Evolutionary conservation across 1,140 invertebrate genomes (phyloP).

Genomic region (Neodiprion fabricii): DNA sequence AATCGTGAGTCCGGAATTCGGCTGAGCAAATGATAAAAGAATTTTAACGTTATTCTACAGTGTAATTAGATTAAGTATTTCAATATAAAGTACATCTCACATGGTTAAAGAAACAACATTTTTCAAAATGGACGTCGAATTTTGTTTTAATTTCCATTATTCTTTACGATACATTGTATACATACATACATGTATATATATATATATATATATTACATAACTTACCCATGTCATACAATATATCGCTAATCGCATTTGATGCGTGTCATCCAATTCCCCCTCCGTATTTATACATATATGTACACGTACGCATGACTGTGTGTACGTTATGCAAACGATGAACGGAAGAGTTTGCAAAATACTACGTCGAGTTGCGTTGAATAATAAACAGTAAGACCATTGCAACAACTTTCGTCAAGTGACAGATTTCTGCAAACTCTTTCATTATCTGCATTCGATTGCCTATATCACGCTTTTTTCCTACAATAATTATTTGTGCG

Average conservation of each 20-base stretch:
- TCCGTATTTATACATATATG: too few relatives aligned
- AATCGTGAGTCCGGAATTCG: too few relatives aligned
- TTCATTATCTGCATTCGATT: background rate
- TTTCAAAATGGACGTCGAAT: background rate
- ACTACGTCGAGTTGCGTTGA: too few relatives aligned
- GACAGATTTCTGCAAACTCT: too few relatives aligned
- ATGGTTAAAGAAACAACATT: background rate
- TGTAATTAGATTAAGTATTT: conserved; percentile 3
- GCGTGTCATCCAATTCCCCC: background rate
- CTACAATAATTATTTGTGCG: background rate
- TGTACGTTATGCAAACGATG: too few relatives aligned
- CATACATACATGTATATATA: too few relatives aligned
- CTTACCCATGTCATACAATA: background rate
- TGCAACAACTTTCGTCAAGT: too few relatives aligned
- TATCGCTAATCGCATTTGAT: too few relatives aligned
- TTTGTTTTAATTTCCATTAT: conserved; percentile 7
- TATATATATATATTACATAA: background rate
- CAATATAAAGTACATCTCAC: background rate
- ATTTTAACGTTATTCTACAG: background rate
- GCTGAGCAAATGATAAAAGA: background rate
- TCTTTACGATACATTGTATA: background rate
- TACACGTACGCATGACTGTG: too few relatives aligned
- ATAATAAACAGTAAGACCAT: too few relatives aligned
- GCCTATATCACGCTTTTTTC: background rate
- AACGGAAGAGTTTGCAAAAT: too few relatives aligned